Percentiles rank a stretch among this genome's conserved stretches.
Conservation (phyloP, 2,888 invertebrate genomes). For the Drosophila nr. medialis region DNA sequence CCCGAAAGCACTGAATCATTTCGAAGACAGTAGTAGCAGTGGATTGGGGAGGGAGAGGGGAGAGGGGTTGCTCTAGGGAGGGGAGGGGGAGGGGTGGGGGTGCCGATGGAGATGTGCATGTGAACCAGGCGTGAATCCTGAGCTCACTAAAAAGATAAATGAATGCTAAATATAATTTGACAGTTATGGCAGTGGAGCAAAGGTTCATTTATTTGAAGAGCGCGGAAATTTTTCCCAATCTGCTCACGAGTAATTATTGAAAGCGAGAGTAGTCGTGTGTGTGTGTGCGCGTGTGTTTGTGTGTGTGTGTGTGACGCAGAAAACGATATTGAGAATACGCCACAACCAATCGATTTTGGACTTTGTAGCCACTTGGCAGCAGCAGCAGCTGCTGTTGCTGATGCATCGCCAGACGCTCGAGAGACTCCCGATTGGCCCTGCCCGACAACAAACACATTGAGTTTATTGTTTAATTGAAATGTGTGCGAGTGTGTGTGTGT, state of each 20-base stretch:
- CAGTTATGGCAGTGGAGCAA: conserved; percentile 15
- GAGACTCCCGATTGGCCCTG: conserved; percentile 31
- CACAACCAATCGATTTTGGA: conserved; percentile 38
- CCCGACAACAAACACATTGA: conserved; percentile 30
- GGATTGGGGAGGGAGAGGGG: background rate
- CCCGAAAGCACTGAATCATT: conserved; percentile 33
- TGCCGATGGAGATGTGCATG: conserved; percentile 45
- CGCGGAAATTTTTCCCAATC: conserved; percentile 33
- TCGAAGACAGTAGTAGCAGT: background rate
- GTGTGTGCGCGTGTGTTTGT: background rate
- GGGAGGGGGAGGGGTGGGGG: background rate
- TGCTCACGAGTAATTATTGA: conserved; percentile 9
- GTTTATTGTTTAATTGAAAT: conserved; percentile 37
- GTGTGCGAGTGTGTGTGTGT: background rate
- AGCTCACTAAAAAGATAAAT: conserved; percentile 32
- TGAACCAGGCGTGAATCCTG: conserved; percentile 59
- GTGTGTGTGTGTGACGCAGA: conserved; percentile 39
- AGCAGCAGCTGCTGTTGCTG: background rate
- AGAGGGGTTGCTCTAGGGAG: background rate
- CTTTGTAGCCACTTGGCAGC: conserved; percentile 46
- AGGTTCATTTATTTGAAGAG: conserved; percentile 12
- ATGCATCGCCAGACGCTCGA: conserved; percentile 37
- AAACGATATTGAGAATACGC: conserved; percentile 50
- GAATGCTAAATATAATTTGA: conserved; percentile 33
- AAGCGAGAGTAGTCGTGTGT: conserved; percentile 16